Evolutionary conservation across 1,140 invertebrate genomes (phyloP).

Genomic region (Colletes latitarsis): DNA sequence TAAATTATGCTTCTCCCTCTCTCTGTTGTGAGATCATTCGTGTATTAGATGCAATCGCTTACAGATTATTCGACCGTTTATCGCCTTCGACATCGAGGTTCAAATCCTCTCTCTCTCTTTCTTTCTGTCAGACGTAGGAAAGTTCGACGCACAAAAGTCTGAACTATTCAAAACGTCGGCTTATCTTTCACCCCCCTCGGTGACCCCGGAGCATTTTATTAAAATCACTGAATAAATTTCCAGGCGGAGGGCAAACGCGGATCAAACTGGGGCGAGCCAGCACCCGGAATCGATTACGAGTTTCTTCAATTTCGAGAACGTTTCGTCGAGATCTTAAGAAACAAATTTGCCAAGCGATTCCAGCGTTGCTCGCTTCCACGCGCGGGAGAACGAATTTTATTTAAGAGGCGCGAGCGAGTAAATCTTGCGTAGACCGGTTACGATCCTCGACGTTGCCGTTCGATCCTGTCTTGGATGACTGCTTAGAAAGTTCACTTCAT

Average conservation of each 20-base stretch:
- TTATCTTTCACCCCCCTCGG: background rate
- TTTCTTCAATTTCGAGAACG: background rate
- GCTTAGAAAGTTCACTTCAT: too few relatives aligned
- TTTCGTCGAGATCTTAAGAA: too few relatives aligned
- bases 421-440: too few relatives aligned
- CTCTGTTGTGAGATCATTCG: background rate
- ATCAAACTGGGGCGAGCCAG: background rate
- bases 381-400: too few relatives aligned
- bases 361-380: too few relatives aligned
- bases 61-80: background rate
- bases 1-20: too few relatives aligned
- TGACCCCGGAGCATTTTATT: constrained; percentile 8
- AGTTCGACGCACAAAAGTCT: background rate
- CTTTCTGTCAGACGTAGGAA: background rate
- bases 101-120: too few relatives aligned
- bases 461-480: too few relatives aligned
- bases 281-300: background rate
- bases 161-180: background rate
- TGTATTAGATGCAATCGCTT: background rate
- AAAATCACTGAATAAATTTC: constrained; percentile 21
- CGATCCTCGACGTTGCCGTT: too few relatives aligned
- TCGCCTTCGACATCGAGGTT: background rate
- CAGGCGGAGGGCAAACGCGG: too few relatives aligned
- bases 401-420: too few relatives aligned
- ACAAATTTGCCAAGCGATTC: too few relatives aligned